phyloP scores from a whole-genome alignment of 2,113 vertebrate species.

The Mesembrinibis cayennensis region DNA sequence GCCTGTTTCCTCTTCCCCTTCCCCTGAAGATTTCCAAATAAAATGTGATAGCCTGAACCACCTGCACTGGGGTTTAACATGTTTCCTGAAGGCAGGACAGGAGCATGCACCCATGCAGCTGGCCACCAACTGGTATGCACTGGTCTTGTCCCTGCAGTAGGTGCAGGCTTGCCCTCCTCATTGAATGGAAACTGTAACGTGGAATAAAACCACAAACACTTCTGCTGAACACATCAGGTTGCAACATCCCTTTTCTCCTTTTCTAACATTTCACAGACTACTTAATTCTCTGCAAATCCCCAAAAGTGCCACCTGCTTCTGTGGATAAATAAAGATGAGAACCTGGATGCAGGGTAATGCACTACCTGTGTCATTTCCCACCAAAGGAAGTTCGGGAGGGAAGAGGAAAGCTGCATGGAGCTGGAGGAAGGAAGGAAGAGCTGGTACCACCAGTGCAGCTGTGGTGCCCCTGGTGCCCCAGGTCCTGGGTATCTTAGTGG shows the following conservation, averaged over 20 bases:
- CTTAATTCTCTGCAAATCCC: neutral
- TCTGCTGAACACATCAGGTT: neutral
- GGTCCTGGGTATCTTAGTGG: neutral
- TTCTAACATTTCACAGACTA: neutral
- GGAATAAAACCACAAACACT: neutral
- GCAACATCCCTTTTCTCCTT: neutral
- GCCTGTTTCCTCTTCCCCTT: neutral
- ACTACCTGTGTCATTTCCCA: neutral
- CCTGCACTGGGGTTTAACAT: neutral
- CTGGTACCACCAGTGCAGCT: no score
- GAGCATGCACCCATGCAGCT: accelerated
- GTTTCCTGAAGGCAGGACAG: neutral
- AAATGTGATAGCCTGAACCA: neutral
- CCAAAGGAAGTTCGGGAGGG: neutral
- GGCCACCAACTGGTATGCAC: neutral
- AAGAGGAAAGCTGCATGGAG: neutral
- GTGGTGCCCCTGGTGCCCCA: neutral
- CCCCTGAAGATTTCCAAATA: neutral
- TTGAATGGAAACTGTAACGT: neutral
- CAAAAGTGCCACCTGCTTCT: neutral
- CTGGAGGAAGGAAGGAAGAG: neutral
- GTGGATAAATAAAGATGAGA: neutral
- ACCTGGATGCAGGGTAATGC: neutral
- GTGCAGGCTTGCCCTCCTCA: accelerated
- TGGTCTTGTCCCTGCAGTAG: neutral